Base-by-base conservation (phyloP, 1,140 invertebrate genomes). In the Oreohelix idahoensis region DNA sequence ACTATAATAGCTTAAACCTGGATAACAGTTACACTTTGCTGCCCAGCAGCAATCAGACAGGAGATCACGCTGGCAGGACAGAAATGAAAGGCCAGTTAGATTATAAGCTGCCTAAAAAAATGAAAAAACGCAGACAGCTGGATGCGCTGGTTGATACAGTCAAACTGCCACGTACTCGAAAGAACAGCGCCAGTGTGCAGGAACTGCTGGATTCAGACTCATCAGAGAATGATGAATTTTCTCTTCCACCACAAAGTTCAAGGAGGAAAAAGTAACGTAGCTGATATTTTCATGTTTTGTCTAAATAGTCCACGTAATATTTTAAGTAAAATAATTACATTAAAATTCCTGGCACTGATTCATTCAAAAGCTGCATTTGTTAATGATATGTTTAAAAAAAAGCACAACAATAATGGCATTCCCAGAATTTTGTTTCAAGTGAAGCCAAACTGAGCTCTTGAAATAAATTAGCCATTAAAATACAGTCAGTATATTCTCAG, bases 61-160 rank as follows among this genome's bases (percentile, higher is more conserved):
- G 11, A 39, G 39, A n/a, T 13, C 26, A 10, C 5, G 10, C 73
- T 42, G n/a, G 10, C 13, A 75, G 4, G 39, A 38, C n/a, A 23
- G 42, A 76, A 45, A 71, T 71, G 63, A 71, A 80, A 51, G 38
- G 10, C 39, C 63, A 70, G 10, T 35, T 71, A 11, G 69, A 71
- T 32, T 80, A 80, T 51, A 80, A 73, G 29, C 32, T 71, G 1
- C 79, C 79, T 8, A 82, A 82, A 32, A 82, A 51, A 32, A 82
- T 74, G 80, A 82, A 82, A 75, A 82, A 82, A 45, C 42, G 80
- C 11, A 73, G 71, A 63, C 70, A 82, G 49, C 35, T 82, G 29
- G 80, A 82, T 75, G 80, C 80, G 11, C 38, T 82, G 51, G 80
- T 82, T n/a, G 80, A 82, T 51, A 82, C 70, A 4, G 51, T 74